phyloP scores from a whole-genome alignment of 2,113 vertebrate species.

The Pangasianodon hypophthalmus region DNA sequence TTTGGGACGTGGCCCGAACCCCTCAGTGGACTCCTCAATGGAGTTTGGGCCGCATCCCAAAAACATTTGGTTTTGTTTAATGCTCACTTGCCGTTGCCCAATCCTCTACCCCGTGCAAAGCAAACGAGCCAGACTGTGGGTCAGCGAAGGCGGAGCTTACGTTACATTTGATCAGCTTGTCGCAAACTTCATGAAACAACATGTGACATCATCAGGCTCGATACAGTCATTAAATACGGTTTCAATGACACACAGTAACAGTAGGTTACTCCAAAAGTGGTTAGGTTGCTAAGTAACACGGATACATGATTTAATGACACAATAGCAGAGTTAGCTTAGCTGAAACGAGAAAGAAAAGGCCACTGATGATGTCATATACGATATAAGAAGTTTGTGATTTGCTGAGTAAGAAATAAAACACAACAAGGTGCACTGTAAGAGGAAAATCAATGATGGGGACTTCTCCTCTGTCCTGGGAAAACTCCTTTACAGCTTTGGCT shows the following conservation, averaged over 20 bases:
- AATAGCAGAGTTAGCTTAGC: not conserved
- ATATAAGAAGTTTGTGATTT: not conserved
- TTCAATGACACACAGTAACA: not conserved
- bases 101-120: not conserved
- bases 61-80: conserved; percentile 24
- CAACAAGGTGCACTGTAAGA: not conserved
- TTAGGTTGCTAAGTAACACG: not conserved
- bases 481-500: too few relatives aligned
- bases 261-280: too few relatives aligned
- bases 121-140: not conserved
- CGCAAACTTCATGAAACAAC: not conserved
- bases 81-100: not conserved
- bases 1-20: conserved; percentile 32
- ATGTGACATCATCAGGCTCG: not conserved
- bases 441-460: not conserved
- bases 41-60: not conserved
- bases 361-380: not conserved
- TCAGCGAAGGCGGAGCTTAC: not conserved
- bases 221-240: not conserved
- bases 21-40: not conserved
- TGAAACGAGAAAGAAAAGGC: not conserved
- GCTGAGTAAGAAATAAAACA: not conserved
- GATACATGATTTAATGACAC: not conserved
- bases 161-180: too few relatives aligned
- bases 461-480: too few relatives aligned